Evolutionary conservation across 2,888 invertebrate species (phyloP), one percentile per base, ranked within the genome.

Genomic region (Peribatodes rhomboidaria): DNA sequence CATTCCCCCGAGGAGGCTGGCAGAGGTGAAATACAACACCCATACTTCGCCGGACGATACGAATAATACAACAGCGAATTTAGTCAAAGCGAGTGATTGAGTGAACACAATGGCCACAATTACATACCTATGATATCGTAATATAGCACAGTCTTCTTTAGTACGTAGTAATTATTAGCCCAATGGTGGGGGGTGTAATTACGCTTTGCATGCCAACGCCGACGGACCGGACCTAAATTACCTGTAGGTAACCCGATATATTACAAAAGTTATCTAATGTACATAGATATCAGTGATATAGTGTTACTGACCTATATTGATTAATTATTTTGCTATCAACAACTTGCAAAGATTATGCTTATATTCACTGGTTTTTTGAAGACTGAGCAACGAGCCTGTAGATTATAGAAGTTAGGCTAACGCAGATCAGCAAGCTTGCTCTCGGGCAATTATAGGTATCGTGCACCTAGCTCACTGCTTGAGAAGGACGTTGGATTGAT

Each of bases 161-260:
- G 27, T 27, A 27, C 27, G 6, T 4, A 27, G 2, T 27, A 27
- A 27, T 27, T 27, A 27, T 4, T 27, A 6, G 27, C 3, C 6
- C 27, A 27, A 27, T 27, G 27, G 27, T 27, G 13, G 20, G 50
- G 52, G 50, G 42, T 46, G 53, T 58, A 18, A 27, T 54, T 22
- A 42, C 41, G 64, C 64, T 65, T 65, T 61, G 65, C 65, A 65
- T 57, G 65, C 37, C 8, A 49, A 42, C 18, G 56, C 47, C 54
- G 46, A 11, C 11, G 14, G 16, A 54, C 14, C 54, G 41, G 54
- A 41, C 31, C 31, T 11, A 16, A 8, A 31, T 31, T 31, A 27
- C 20, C 2, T 39, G 11, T 41, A 20, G 14, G 42, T 31, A 31
- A 42, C 16, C 18, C 16, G 11, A 54, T 31, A 2, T 53, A 39